phyloP scores from a whole-genome alignment of 1,140 invertebrate species.

The Zaprionus gabonicus region DNA sequence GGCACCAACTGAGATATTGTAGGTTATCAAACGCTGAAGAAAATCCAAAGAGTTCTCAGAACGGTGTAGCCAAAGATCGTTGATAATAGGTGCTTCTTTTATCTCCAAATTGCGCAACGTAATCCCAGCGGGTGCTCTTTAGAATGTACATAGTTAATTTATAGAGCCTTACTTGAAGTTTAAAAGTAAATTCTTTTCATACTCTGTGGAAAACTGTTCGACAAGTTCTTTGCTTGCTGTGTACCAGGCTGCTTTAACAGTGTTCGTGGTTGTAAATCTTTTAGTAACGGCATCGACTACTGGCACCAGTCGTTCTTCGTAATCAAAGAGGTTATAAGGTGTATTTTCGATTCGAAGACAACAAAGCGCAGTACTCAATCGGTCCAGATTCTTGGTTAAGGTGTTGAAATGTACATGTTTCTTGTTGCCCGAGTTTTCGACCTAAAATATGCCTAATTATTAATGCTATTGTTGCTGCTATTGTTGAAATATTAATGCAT shows the following conservation, averaged over 20 bases:
- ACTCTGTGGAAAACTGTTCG: neutral
- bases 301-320: too few species aligned
- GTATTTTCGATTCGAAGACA: too few species aligned
- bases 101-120: conserved; percentile 26
- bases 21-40: conserved; percentile 56
- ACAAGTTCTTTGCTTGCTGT: neutral
- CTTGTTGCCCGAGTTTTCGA: neutral
- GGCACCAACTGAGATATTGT: conserved; percentile 60
- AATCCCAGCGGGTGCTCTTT: conserved; percentile 56
- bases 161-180: neutral
- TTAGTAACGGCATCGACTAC: neutral
- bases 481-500: too few species aligned
- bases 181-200: neutral
- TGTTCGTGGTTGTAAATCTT: neutral
- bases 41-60: conserved; percentile 44
- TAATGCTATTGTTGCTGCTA: too few species aligned
- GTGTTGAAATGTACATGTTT: neutral
- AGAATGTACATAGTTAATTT: neutral
- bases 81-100: conserved; percentile 58
- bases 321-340: too few species aligned
- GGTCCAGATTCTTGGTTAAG: too few species aligned
- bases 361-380: too few species aligned
- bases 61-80: conserved; percentile 74
- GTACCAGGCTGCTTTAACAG: neutral
- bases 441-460: neutral